Conservation (phyloP, 2,888 invertebrate species). For the Neria commutata region DNA sequence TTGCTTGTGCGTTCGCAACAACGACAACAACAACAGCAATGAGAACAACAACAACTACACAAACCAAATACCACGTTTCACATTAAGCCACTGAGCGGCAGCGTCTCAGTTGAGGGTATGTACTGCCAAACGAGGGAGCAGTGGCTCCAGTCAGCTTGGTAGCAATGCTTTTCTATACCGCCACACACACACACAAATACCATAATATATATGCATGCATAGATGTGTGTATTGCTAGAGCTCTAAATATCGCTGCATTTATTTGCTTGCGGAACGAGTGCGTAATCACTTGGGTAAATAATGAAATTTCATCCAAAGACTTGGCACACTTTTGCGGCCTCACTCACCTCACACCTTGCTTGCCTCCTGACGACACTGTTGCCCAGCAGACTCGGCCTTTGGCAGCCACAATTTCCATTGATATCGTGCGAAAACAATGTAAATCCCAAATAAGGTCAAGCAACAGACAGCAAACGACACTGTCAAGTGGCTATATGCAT, state of each 20-base stretch:
- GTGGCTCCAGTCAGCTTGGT: constrained; percentile 26
- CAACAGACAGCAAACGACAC: too few relatives aligned
- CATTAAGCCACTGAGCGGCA: too few relatives aligned
- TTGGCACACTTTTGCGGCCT: background rate
- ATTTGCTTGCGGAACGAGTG: background rate
- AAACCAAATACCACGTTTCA: background rate
- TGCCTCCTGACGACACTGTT: background rate
- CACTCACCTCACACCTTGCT: background rate
- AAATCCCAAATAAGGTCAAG: too few relatives aligned
- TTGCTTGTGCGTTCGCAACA: background rate
- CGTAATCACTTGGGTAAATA: background rate
- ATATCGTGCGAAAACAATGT: background rate
- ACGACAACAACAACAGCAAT: constrained; percentile 3
- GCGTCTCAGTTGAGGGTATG: too few relatives aligned
- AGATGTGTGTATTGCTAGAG: too few relatives aligned
- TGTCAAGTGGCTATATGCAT: too few relatives aligned
- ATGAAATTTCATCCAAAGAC: background rate
- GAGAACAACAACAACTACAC: background rate
- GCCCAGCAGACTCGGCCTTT: too few relatives aligned
- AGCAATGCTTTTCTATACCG: constrained; percentile 4
- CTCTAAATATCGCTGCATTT: too few relatives aligned
- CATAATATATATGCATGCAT: too few relatives aligned
- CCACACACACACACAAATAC: background rate
- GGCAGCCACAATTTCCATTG: background rate
- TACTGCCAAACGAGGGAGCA: too few relatives aligned